phyloP scores from a whole-genome alignment of 2,113 vertebrate species.

The Cochlearius cochlearius region DNA sequence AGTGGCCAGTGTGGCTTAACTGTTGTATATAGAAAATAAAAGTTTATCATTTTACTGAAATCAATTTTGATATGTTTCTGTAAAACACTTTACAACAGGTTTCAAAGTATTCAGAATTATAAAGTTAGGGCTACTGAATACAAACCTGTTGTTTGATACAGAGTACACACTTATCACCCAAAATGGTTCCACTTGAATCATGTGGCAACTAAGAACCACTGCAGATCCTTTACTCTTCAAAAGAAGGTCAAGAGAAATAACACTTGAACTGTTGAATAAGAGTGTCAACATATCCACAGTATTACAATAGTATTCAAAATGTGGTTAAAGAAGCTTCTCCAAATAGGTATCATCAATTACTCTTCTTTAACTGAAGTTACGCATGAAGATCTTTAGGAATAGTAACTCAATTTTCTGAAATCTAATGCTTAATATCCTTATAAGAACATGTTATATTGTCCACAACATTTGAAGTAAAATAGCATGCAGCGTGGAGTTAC shows the following conservation, averaged over 20 bases:
- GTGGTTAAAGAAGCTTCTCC: not conserved
- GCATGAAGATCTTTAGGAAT: not conserved
- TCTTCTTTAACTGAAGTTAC: not conserved
- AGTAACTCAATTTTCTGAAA: not conserved
- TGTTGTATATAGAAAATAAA: not conserved
- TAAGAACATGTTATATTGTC: constrained; percentile 61
- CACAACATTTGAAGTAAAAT: constrained; percentile 63
- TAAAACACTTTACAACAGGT: not conserved
- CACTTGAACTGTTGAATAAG: not conserved
- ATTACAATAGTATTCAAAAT: not conserved
- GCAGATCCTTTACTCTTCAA: not conserved
- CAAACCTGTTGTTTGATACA: not conserved
- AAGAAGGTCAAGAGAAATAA: not conserved
- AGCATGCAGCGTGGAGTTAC: constrained; percentile 71
- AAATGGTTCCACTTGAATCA: not conserved
- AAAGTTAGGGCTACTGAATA: not conserved
- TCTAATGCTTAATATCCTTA: not conserved
- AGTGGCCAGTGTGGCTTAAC: not conserved
- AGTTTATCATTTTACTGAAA: not conserved
- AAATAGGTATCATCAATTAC: not conserved
- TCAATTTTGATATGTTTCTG: not conserved
- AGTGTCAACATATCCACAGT: not conserved
- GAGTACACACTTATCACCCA: not conserved
- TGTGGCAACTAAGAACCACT: not conserved
- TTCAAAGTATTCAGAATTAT: not conserved